Evolutionary conservation across 2,113 vertebrate species (phyloP).

Genomic region (Rutilus rutilus): DNA sequence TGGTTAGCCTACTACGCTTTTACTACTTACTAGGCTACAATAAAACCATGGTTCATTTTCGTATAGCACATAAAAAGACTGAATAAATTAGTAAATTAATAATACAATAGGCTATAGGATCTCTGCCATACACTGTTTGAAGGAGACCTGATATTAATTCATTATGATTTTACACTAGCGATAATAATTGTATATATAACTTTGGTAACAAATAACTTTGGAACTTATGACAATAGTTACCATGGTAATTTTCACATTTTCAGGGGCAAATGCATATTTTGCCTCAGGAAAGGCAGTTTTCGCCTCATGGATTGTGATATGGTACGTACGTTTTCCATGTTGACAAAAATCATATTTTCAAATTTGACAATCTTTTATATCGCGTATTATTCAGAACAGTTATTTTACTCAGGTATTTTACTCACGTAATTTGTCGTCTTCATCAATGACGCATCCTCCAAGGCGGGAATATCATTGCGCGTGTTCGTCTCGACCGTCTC

Average conservation of each 20-base stretch:
- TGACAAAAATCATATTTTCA: not conserved
- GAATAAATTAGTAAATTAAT: not conserved
- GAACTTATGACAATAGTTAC: not conserved
- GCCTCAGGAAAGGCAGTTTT: not conserved
- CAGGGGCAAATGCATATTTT: not conserved
- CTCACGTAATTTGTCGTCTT: not conserved
- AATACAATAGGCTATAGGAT: not conserved
- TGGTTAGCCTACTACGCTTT: too few relatives aligned
- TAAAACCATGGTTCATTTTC: too few relatives aligned
- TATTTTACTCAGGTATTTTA: not conserved
- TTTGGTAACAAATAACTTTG: not conserved
- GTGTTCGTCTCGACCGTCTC: too few relatives aligned
- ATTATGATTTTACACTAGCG: not conserved
- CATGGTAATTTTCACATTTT: not conserved
- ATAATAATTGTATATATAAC: not conserved
- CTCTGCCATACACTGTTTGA: not conserved
- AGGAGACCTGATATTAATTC: not conserved
- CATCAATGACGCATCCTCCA: not conserved
- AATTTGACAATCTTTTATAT: not conserved
- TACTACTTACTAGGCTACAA: too few relatives aligned
- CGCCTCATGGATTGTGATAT: not conserved
- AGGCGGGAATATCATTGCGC: not conserved
- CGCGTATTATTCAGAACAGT: not conserved
- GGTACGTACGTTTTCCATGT: not conserved
- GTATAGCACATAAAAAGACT: too few relatives aligned